Evolutionary conservation across 2,113 vertebrate genomes (phyloP).

Genomic region (Cyprinodon tularosa): DNA sequence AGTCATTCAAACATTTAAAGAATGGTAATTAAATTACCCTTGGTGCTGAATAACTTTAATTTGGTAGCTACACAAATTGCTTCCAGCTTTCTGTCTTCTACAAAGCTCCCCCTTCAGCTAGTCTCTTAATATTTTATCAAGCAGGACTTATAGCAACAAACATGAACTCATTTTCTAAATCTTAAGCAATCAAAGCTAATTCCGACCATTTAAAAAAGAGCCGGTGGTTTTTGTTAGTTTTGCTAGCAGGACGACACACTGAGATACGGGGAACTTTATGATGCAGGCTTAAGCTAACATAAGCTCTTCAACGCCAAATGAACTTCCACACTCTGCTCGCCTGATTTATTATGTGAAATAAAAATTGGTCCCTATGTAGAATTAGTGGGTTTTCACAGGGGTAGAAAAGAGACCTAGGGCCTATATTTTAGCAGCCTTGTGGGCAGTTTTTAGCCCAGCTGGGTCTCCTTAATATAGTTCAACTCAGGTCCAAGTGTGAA

Average conservation of each 20-base stretch:
- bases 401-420: conserved; percentile 57
- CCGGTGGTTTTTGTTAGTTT: conserved; percentile 44
- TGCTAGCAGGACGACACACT: conserved; percentile 28
- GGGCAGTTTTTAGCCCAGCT: conserved; percentile 68
- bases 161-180: conserved; percentile 71
- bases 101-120: conserved; percentile 71
- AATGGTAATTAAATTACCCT: conserved; percentile 87
- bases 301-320: conserved; percentile 72
- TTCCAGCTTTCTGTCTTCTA: conserved; percentile 81
- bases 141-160: conserved; percentile 74
- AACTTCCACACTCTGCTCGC: conserved; percentile 67
- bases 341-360: conserved; percentile 81
- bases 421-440: conserved; percentile 76
- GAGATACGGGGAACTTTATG: conserved; percentile 50
- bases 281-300: conserved; percentile 69
- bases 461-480: conserved; percentile 69
- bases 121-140: conserved; percentile 75
- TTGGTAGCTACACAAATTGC: conserved; percentile 84
- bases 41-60: conserved; percentile 85
- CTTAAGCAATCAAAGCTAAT: conserved; percentile 77
- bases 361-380: conserved; percentile 75
- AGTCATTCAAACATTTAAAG: conserved; percentile 89
- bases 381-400: conserved; percentile 73
- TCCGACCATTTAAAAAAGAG: conserved; percentile 56
- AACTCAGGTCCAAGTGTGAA: conserved; percentile 70